A percentile compares a stretch with the other conserved stretches of the same genome.
phyloP scores from a whole-genome alignment of 2,888 invertebrate species.

The Agriopis aurantiaria region DNA sequence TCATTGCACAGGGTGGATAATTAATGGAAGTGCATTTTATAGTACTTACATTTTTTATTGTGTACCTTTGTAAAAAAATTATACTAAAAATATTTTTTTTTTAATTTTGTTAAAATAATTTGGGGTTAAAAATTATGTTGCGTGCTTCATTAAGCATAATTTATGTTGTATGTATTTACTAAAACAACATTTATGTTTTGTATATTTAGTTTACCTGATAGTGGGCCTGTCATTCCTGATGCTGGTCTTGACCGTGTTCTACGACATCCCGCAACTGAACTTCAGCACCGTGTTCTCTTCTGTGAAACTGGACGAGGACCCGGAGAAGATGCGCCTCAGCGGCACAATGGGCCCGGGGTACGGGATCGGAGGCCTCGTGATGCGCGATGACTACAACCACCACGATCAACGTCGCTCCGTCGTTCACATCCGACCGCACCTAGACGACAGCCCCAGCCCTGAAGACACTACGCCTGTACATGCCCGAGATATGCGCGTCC shows the following conservation, averaged over 20 bases:
- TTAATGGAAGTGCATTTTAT: too few species aligned
- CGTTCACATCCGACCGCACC: conserved; percentile 88
- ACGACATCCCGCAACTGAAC: conserved; percentile 96
- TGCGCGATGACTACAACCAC: conserved; percentile 80
- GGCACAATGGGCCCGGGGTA: conserved; percentile 82
- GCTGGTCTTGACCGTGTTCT: conserved; percentile 93
- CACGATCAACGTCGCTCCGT: conserved; percentile 87
- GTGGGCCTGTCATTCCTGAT: conserved; percentile 94
- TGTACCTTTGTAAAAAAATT: too few species aligned
- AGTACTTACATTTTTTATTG: neutral
- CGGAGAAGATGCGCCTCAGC: conserved; percentile 89
- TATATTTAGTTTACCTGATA: conserved; percentile 90
- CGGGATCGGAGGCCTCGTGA: conserved; percentile 77
- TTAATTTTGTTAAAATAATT: too few species aligned
- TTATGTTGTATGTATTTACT: neutral
- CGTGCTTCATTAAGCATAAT: too few species aligned
- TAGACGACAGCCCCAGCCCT: conserved; percentile 90
- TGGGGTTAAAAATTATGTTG: too few species aligned
- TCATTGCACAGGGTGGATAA: too few species aligned
- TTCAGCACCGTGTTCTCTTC: conserved; percentile 92
- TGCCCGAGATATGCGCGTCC: conserved; percentile 85
- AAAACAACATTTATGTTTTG: too few species aligned
- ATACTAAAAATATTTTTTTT: too few species aligned
- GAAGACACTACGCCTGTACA: conserved; percentile 89
- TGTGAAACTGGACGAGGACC: conserved; percentile 86